These are phyloP conservation scores for Temnothorax nylanderi DNA, from an alignment of 1,140 invertebrate species.

Conservation along the genomic window DNA sequence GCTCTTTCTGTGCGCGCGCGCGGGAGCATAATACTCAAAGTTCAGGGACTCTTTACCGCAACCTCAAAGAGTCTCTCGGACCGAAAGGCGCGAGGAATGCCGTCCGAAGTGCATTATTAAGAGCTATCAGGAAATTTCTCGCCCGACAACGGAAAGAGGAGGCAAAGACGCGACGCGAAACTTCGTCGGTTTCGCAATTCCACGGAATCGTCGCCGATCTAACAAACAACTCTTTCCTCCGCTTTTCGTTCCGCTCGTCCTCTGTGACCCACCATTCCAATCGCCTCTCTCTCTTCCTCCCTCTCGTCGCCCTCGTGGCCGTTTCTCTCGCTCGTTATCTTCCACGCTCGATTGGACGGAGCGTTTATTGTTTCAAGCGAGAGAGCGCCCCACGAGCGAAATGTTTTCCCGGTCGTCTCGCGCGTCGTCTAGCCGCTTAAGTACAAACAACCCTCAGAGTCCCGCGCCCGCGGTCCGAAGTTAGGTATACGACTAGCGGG, in stretches of 20 bases:
- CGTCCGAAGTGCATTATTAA: constrained; percentile 71
- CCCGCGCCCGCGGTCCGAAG: constrained; percentile 59
- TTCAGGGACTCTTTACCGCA: constrained; percentile 38
- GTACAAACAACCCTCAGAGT: constrained; percentile 76
- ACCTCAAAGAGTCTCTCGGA: constrained; percentile 42
- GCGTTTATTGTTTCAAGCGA: constrained; percentile 80
- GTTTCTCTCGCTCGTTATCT: constrained; percentile 75
- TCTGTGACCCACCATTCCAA: not conserved
- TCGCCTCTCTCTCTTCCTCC: not conserved
- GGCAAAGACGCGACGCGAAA: constrained; percentile 66
- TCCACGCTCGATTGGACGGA: constrained; percentile 76
- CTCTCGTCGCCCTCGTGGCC: constrained; percentile 15
- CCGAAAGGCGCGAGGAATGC: constrained; percentile 44
- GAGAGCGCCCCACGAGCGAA: constrained; percentile 57
- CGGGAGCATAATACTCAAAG: constrained; percentile 24
- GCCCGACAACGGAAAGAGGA: constrained; percentile 39
- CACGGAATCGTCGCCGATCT: constrained; percentile 68
- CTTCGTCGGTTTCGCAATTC: constrained; percentile 72
- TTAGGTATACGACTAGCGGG: constrained; percentile 66
- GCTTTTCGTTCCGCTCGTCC: not conserved
- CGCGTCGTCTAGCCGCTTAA: constrained; percentile 71
- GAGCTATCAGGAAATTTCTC: constrained; percentile 73
- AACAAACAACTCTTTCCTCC: constrained; percentile 76
- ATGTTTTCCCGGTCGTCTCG: constrained; percentile 75
- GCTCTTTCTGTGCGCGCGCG: not conserved